Base-by-base conservation (phyloP, 2,888 invertebrate genomes). In the Pristionchus entomophagus region DNA sequence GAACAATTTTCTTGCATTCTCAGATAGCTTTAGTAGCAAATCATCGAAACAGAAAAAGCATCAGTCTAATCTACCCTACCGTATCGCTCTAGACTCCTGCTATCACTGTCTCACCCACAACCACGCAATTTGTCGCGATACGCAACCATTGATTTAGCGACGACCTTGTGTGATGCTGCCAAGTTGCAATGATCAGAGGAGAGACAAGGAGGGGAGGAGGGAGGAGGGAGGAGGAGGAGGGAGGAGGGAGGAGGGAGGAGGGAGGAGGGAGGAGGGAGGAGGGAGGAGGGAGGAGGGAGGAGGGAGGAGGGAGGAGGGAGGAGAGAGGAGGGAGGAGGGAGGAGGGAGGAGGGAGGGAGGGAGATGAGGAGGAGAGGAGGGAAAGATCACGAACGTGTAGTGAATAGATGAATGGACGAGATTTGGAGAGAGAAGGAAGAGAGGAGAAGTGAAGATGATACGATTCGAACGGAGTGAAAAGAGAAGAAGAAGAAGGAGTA, bases 151-250 rank as follows among this genome's bases (percentile, higher is more conserved):
- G 35, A 65, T 65, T 65, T 35, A 65, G 41, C 19, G 41, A 45
- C 73, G 73, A 45, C 73, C 73, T 73, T 73, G 73, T 73, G 73
- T 26, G 73, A 41, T 45, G 73, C 73, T 73, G 73, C 73, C 73
- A 73, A 73, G 38, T 73, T 73, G 73, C 38, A 73, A 51, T 80
- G 51, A 80, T 41, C 49, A 80, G 78, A 80, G 51, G 35, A 41
- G 77, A 77, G 77, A 77, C 49, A 26, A 22, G 26, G n/a, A 77
- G 45, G 26, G 26, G n/a, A 77, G 45, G 17, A 26, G 10, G 4
- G 45, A 51, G 41, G 29, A 49, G 51, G n/a, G 29, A 26, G 73
- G 41, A 38, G 38, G 22, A 10, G n/a, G n/a, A n/a, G 22, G 65
- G 38, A 5, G 59, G 35, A 14, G 6, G 26, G 69, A 69, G 35